Evolutionary conservation across 64 coral and sea anemone species (phyloP), one percentile per base, ranked within the genome.

Genomic region (Porites lutea): DNA sequence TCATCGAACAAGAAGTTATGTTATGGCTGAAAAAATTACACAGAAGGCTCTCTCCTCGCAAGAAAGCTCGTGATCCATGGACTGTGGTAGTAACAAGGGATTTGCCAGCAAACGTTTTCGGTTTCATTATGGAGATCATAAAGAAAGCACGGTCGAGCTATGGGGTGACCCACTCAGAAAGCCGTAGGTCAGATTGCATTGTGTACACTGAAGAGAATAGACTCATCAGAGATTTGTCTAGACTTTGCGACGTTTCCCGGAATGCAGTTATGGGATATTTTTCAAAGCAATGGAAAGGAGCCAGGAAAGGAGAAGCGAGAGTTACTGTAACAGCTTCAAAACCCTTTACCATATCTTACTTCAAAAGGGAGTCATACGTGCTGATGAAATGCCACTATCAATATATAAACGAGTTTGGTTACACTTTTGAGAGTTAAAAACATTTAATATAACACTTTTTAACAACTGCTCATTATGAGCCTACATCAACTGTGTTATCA

Each of bases 1-100:
- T 90, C 4, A 90, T 90, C 20, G 88, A 57, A n/a, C 75, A 27
- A 12, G 62, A 90, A 61, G 80, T 90, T 79, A 80, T 37, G 9
- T 67, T 70, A 9, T 79, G 75, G 75, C 75, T 90, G 13, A 90
- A 79, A 18, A 80, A 20, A 69, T 37, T 90, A n/a, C 10, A 89
- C 52, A 79, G 75, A 70, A 62, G 75, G 12, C 75, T 70, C 13
- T 67, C 8, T 69, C 48, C 54, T 19, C 60, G 46, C 6, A 79
- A 80, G 88, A 22, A 13, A 90, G 76, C 88, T 8, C 61, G 88
- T 55, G 75, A 90, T 21, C 88, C 75, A 5, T 90, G 76, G 88
- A 69, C 75, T 62, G 61, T 89, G 78, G n/a, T 8, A 20, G 77
- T 89, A 43, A 89, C 27, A 47, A 1, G 71, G 64, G 20, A 89